Base-by-base conservation (phyloP, 1,140 invertebrate species). In the Drosophila pectinifera region DNA sequence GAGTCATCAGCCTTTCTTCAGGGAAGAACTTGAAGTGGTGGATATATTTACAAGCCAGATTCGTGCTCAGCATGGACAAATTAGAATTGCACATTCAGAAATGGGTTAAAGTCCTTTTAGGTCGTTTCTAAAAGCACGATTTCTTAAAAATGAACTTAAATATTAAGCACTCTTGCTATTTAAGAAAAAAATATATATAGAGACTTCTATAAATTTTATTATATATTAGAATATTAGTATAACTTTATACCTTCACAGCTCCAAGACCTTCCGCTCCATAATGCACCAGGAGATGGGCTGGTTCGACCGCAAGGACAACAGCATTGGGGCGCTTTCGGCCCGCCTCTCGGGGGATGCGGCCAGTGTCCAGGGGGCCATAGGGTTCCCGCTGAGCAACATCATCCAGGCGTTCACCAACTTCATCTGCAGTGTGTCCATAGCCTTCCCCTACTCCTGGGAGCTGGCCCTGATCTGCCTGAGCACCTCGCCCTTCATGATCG, bases 351-450 rank as follows among this genome's bases (percentile, higher is more conserved):
- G 95, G 5, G 97, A 98, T 91, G 95, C 96, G 1, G 94, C 96
- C 0, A 95, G 94, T 61, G 95, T 98, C 0, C 96, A 97, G 92
- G 96, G 95, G 18, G 97, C 97, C 0, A 97, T 97, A 1, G 97
- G 97, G 0, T 94, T 95, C 51, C 94, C 96, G n/a, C 93, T 98
- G 3, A 97, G 96, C 2, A 94, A 95, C 3, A 95, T 97, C 22
- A 91, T 97, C n/a, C 97, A 98, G 84, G 95, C 96, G 0, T 75
- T 96, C 1, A 95, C 96, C 4, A 97, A 96, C 1, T 92, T 98
- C 0, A 92, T 94, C 1, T 93, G 96, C 20, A 95, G 96, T 5
- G 93, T 97, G 39, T 92, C 95, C 5, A 93, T 98, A 48, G 95
- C 96, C 0, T 93, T 98, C 85, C 95, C 94, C 46, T 97, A 95